Base-by-base conservation (phyloP, 2,797 vertebrate species). In the Acanthurus tractus region DNA sequence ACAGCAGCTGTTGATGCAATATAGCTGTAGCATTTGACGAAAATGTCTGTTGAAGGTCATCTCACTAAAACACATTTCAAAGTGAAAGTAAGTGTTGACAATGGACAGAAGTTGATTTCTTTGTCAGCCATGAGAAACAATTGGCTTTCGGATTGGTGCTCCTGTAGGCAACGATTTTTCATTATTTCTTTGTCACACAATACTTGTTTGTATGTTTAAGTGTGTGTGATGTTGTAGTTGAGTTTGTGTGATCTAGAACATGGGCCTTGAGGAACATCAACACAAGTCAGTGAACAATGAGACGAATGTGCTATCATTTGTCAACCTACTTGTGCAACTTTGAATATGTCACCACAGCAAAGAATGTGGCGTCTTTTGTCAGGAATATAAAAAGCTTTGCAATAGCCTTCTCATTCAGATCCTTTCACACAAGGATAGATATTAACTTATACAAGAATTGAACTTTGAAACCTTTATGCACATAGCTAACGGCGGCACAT, bases 361-460 rank as follows among this genome's bases (percentile, higher is more conserved):
- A 8, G 9, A 53, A 23, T 40, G 40, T 34, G 18, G 66, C 23
- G 29, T 20, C 22, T 57, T 63, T 62, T 55, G 49, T 75, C 62
- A 42, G 3, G 12, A 57, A 57, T 18, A 67, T 52, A 53, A 63
- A 56, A 58, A 73, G 34, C 13, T 67, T 73, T 48, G 61, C 63
- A 46, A 64, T 53, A 63, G 6, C 13, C 22, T 34, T 49, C 25
- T 65, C 14, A 38, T 61, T 64, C 13, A 50, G 52, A 69, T 17
- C 15, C 18, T 45, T 56, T 64, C 25, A 44, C 64, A 62, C 17
- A 40, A 8, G 55, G n/a, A 58, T 22, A 68, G 14, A 46, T 34
- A 67, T 52, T 23, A 70, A 67, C 34, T n/a, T n/a, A 63, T 34
- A 20, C 25, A n/a, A 25, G 20, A 34, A 17, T 34, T 3, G 22